Evolutionary conservation across 2,797 vertebrate genomes (phyloP).

Genomic region (Pseudomugil gertrudae): DNA sequence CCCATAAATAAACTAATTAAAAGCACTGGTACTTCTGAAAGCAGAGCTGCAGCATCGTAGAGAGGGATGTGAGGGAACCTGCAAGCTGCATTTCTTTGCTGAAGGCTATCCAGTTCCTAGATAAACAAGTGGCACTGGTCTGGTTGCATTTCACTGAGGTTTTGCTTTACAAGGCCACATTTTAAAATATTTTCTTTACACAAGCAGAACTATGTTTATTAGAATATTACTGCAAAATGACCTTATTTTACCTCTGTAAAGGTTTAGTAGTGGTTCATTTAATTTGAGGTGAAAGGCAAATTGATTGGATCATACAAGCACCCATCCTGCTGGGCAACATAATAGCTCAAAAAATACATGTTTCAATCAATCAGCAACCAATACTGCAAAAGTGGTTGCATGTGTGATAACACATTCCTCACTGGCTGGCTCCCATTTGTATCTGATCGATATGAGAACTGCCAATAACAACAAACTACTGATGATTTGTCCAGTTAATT

Average conservation of each 20-base stretch:
- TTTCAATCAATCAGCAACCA: background rate
- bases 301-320: background rate
- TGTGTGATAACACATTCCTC: background rate
- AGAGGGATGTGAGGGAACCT: no score
- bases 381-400: background rate
- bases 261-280: background rate
- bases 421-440: no score
- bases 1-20: no score
- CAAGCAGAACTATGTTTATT: no score
- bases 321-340: no score
- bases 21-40: no score
- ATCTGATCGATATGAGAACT: background rate
- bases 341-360: background rate
- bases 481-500: no score
- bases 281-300: background rate
- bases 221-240: no score
- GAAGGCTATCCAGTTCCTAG: background rate
- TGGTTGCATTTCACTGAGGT: background rate
- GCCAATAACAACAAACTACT: background rate
- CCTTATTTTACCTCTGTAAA: no score
- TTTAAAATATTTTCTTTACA: no score
- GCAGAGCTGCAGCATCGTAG: no score
- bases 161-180: background rate
- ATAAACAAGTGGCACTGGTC: background rate
- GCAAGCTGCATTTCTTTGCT: no score